A percentile compares a stretch with the other conserved stretches of the same genome.
These are phyloP conservation scores for Tortrix viridana DNA, from an alignment of 2,888 invertebrate species.

Conservation along the genomic window DNA sequence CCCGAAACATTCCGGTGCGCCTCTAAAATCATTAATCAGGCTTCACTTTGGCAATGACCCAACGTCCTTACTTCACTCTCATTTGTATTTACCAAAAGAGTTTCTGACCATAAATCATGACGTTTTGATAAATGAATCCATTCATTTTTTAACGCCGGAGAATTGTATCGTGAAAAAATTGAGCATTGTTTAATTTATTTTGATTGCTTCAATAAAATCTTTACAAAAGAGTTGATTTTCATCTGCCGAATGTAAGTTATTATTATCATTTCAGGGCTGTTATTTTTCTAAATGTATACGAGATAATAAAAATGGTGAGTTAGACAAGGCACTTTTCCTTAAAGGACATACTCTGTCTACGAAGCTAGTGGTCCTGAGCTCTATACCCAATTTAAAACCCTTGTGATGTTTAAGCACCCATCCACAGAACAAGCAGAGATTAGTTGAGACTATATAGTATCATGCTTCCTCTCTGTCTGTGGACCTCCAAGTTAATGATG, in stretches of 20 bases:
- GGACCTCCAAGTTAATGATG: too few species aligned
- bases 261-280: too few species aligned
- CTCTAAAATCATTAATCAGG: slow-evolving; percentile 80
- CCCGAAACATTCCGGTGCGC: slow-evolving; percentile 66
- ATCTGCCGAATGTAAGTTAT: too few species aligned
- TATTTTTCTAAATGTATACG: too few species aligned
- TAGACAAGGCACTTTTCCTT: too few species aligned
- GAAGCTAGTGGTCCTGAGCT: too few species aligned
- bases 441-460: too few species aligned
- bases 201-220: not conserved
- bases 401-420: too few species aligned
- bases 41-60: slow-evolving; percentile 81
- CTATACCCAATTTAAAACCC: too few species aligned
- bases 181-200: slow-evolving; percentile 6
- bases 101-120: slow-evolving; percentile 77
- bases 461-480: too few species aligned
- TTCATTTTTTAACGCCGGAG: slow-evolving; percentile 54
- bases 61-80: slow-evolving; percentile 76
- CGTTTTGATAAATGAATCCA: slow-evolving; percentile 77
- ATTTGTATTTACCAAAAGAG: slow-evolving; percentile 82
- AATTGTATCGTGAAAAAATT: not conserved
- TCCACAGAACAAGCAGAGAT: too few species aligned
- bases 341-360: not conserved
- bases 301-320: too few species aligned
- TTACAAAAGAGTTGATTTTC: not conserved